Base-by-base conservation (phyloP, 2,797 vertebrate genomes). In the Gambelia wislizenii region DNA sequence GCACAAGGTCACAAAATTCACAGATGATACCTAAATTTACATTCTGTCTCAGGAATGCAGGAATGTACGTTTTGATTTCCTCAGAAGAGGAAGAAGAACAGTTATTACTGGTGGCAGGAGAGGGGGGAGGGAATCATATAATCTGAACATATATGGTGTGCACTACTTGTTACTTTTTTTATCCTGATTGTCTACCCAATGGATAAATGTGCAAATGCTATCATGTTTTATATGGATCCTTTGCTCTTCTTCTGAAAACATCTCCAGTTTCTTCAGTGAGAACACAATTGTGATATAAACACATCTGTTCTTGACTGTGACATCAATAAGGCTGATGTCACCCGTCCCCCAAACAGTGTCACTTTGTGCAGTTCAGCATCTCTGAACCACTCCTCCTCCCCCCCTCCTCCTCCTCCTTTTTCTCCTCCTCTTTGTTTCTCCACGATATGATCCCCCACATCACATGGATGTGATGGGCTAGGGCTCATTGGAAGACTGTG, bases 11-110 rank as follows among this genome's bases (percentile, higher is more conserved):
- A 89, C 67, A 84, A 88, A 93, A 90, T 49, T 18, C 2, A 39
- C 4, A 77, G 52, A 86, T 59, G 72, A 80, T 88, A 36, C 86
- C 87, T 54, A 75, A 92, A 47, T 39, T 49, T 64, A 59, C 49
- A 33, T 42, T 1, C 61, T 91, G 78, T 89, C 59, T 91, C 86
- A 83, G 36, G 36, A 86, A 89, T 52, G 86, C 75, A 93, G 75
- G 75, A 56, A 64, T 30, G 3, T 88, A 87, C 70, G 78, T 13
- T 77, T 79, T 49, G 42, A 1, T 91, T 84, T 91, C 27, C 74
- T 86, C 30, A 86, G 80, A 88, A 91, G 33, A 33, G 20, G 7
- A 36, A 88, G 69, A 59, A n/a, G 25, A 52, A 1, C 75, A 91
- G 87, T 93, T 88, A 92, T 88, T 1, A 87, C 87, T 69, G 10